Percentiles rank a stretch among this genome's conserved stretches.
Conservation (phyloP, 1,140 invertebrate genomes). For the Meloidogyne floridensis region DNA sequence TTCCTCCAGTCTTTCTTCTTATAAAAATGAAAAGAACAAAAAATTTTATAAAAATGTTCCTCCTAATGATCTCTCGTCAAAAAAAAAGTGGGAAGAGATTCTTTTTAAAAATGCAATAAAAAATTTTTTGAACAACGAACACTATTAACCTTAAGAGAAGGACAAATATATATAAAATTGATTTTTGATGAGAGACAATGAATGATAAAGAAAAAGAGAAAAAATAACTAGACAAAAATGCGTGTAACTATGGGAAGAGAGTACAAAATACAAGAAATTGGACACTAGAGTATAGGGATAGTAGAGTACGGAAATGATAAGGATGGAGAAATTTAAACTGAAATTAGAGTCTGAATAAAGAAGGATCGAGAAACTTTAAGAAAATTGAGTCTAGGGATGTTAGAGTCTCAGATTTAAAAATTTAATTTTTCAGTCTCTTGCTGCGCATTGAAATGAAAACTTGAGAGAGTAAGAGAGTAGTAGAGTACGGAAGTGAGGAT, state of each 20-base stretch:
- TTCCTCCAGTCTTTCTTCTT: too few relatives aligned
- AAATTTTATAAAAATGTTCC: neutral
- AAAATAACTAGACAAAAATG: neutral
- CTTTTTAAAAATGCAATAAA: slow-evolving; percentile 1
- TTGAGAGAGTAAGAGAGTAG: too few relatives aligned
- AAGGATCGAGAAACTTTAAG: too few relatives aligned
- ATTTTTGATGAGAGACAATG: neutral
- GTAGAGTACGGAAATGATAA: neutral
- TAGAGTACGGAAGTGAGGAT: too few relatives aligned
- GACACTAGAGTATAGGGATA: neutral
- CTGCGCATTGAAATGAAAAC: too few relatives aligned
- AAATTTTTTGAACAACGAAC: neutral
- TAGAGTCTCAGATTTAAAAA: too few relatives aligned
- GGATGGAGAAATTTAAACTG: too few relatives aligned
- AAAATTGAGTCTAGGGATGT: too few relatives aligned
- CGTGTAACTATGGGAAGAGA: slow-evolving; percentile 2
- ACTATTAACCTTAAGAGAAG: neutral
- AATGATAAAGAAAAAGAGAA: neutral
- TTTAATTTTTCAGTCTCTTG: too few relatives aligned
- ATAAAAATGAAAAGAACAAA: too few relatives aligned
- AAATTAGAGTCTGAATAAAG: neutral
- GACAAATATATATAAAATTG: neutral
- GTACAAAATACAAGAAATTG: neutral
- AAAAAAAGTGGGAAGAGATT: neutral
- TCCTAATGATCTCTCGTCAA: neutral